Base-by-base conservation (phyloP, 2,888 invertebrate species). In the Agrochola lota region DNA sequence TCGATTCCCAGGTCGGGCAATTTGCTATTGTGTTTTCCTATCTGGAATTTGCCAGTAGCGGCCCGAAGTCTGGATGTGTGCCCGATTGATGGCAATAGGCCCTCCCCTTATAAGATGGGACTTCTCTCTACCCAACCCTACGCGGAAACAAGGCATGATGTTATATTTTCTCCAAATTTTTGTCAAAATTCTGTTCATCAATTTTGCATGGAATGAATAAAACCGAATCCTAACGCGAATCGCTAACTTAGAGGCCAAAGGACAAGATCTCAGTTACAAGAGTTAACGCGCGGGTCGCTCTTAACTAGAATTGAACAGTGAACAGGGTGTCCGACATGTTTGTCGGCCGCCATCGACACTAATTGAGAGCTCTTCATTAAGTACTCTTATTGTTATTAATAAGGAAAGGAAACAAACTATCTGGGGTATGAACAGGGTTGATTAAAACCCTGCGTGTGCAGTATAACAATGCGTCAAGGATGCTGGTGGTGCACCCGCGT, bases 241-340 rank as follows among this genome's bases (percentile, higher is more conserved):
- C 91, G 88, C 90, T 6, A 0, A 7, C 87, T 88, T 84, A 46
- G 40, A 84, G 81, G 92, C 91, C 89, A 46, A 43, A 70, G 46
- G 23, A 70, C 75, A 79, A 89, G 91, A 91, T 90, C 88, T 90
- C 92, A 91, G 91, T 93, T 92, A 93, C 92, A 92, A 91, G 91
- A 94, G 91, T 93, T 92, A 93, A 93, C 91, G 93, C 87, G 88
- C 72, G 88, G 86, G 89, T 81, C 91, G 90, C 90, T 91, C 88
- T 86, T 92, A 93, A 93, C 92, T 92, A 91, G 93, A 93, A 91
- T 91, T 86, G 87, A 86, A 84, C 84, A 71, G 74, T 89, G 92
- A 91, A 90, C 91, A 90, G 84, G 86, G 87, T 90, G 88, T 90
- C 86, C 86, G 88, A 93, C 92, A 92, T 91, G 92, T 93, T 91